A percentile compares a stretch with the other conserved stretches of the same genome.
Conservation (phyloP, 2,797 vertebrate genomes). For the Cottoperca gobio region DNA sequence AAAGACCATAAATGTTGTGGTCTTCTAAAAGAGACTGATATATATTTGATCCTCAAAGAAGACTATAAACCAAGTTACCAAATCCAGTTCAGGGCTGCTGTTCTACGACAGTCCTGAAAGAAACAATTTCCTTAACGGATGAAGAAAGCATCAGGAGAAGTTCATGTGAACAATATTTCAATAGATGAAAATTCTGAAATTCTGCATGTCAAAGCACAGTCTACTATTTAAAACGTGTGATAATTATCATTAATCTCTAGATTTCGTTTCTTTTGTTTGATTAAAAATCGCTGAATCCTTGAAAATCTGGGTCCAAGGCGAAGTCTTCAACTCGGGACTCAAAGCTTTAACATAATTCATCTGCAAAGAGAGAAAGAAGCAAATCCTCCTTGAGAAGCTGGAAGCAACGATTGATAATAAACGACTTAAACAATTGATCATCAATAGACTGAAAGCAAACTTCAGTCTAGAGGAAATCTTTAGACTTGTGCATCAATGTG, state of each 20-base stretch:
- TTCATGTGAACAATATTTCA: not conserved
- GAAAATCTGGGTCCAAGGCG: not conserved
- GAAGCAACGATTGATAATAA: not conserved
- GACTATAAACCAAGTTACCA: not conserved
- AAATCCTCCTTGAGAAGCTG: not conserved
- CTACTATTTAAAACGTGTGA: too few species aligned
- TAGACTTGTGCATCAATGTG: not conserved
- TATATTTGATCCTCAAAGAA: constrained; percentile 6
- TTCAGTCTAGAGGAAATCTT: constrained; percentile 14
- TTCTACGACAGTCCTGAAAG: not conserved
- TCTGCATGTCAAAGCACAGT: too few species aligned
- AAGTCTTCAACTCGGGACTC: not conserved
- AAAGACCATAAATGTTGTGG: not conserved
- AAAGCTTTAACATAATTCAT: not conserved
- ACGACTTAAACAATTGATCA: not conserved
- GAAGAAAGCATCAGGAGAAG: not conserved
- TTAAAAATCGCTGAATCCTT: not conserved
- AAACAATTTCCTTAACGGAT: not conserved
- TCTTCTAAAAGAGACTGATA: too few species aligned
- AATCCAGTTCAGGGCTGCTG: not conserved
- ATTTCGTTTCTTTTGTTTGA: not conserved
- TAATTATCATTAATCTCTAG: not conserved
- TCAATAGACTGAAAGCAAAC: not conserved
- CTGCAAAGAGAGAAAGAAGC: not conserved
- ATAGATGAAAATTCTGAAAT: not conserved